Percentiles rank a stretch among this genome's conserved stretches.
These are phyloP conservation scores for Coregonus ussuriensis DNA, from an alignment of 2,797 vertebrate species.

Conservation along the genomic window DNA sequence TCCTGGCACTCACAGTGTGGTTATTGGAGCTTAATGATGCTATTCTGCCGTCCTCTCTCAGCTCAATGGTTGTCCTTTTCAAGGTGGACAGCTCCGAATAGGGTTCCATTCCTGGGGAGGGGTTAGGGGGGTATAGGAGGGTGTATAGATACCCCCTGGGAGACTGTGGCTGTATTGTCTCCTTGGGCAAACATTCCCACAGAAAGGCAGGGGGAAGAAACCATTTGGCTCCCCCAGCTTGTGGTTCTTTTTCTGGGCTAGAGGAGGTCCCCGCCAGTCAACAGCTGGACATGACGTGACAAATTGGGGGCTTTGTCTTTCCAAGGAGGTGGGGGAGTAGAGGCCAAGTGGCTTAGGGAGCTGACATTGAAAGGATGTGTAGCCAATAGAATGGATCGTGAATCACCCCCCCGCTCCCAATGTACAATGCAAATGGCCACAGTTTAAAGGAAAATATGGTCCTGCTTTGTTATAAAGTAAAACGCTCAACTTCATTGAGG, in stretches of 20 bases:
- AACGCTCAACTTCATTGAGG: conserved; percentile 45
- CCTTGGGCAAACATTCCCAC: conserved; percentile 69
- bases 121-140: conserved; percentile 16
- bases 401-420: conserved; percentile 10
- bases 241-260: conserved; percentile 50
- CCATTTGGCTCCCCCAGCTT: conserved; percentile 57
- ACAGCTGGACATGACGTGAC: conserved; percentile 72
- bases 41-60: conserved; percentile 54
- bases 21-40: conserved; percentile 64
- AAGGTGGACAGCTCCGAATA: conserved; percentile 56
- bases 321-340: conserved; percentile 38
- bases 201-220: conserved; percentile 58
- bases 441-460: conserved; percentile 54
- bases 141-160: conserved; percentile 47
- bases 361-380: conserved; percentile 50
- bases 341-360: conserved; percentile 29
- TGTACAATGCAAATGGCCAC: conserved; percentile 54
- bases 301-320: conserved; percentile 69
- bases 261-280: conserved; percentile 51
- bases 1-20: conserved; percentile 44
- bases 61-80: conserved; percentile 55
- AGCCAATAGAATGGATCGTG: conserved; percentile 49
- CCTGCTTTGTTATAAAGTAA: conserved; percentile 50
- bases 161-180: conserved; percentile 55
- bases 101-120: conserved; percentile 50